phyloP scores from a whole-genome alignment of 2,113 vertebrate species.

The zebrafish (Danio rerio) region DNA sequence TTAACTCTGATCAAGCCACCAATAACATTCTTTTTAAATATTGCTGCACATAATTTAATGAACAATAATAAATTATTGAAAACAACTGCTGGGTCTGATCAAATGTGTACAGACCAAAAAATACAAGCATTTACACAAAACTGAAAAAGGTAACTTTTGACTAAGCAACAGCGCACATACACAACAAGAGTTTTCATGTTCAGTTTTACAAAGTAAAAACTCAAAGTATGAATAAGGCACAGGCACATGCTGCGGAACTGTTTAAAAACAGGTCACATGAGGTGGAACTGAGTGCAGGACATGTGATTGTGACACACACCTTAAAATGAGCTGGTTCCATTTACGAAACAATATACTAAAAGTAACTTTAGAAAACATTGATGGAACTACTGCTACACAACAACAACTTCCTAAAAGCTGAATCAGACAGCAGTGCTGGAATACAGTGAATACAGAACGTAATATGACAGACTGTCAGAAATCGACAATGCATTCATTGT shows the following conservation, averaged over 20 bases:
- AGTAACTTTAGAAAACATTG: background rate
- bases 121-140: background rate
- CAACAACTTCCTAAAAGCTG: background rate
- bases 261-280: conserved; percentile 42
- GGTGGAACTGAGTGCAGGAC: conserved; percentile 1
- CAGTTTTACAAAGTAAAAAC: background rate
- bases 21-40: background rate
- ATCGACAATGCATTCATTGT: background rate
- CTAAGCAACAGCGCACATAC: background rate
- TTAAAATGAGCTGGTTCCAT: background rate
- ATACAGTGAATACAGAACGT: background rate
- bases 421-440: background rate
- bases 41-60: background rate
- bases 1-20: background rate
- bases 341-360: background rate
- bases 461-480: background rate
- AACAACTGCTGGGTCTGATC: background rate
- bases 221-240: background rate
- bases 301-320: conserved; percentile 41
- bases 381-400: background rate
- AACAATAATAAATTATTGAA: background rate
- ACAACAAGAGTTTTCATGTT: background rate
- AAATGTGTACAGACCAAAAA: too few relatives aligned
- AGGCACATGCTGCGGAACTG: conserved; percentile 8
- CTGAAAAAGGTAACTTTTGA: background rate